Evolutionary conservation across 2,888 invertebrate species (phyloP).

Genomic region (Empis livida): DNA sequence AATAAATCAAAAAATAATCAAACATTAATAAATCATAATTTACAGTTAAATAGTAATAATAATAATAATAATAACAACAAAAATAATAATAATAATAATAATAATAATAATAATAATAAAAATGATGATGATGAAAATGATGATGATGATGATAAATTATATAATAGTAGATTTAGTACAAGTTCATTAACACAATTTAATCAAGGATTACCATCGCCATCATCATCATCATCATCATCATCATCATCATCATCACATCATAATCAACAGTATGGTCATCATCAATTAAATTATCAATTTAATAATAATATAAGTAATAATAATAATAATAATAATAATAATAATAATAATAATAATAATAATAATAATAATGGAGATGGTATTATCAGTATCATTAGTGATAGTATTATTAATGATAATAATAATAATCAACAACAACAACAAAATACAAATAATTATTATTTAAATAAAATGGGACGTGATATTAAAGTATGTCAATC

Average conservation of each 20-base stretch:
- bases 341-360: background rate
- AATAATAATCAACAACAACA: constrained; percentile 1
- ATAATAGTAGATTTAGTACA: background rate
- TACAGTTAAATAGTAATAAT: constrained; percentile 2
- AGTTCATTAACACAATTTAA: background rate
- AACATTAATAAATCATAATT: background rate
- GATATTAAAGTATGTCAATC: constrained; percentile 34
- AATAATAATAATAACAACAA: constrained; percentile 3
- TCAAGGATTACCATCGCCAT: background rate
- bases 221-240: constrained; percentile 2
- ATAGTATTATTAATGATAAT: background rate
- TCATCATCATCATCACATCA: background rate
- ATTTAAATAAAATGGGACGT: constrained; percentile 18
- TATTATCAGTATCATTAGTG: background rate
- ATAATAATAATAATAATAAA: constrained; percentile 4
- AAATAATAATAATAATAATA: constrained; percentile 5
- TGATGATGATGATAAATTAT: background rate
- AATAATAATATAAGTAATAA: background rate
- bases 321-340: background rate
- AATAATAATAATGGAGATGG: background rate
- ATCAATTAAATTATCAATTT: constrained; percentile 2
- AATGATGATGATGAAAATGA: constrained; percentile 5
- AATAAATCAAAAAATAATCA: background rate
- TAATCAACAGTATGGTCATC: constrained; percentile 1
- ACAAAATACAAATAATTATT: constrained; percentile 16